Evolutionary conservation across 2,888 invertebrate genomes (phyloP).

Genomic region (Eupithecia centaureata): DNA sequence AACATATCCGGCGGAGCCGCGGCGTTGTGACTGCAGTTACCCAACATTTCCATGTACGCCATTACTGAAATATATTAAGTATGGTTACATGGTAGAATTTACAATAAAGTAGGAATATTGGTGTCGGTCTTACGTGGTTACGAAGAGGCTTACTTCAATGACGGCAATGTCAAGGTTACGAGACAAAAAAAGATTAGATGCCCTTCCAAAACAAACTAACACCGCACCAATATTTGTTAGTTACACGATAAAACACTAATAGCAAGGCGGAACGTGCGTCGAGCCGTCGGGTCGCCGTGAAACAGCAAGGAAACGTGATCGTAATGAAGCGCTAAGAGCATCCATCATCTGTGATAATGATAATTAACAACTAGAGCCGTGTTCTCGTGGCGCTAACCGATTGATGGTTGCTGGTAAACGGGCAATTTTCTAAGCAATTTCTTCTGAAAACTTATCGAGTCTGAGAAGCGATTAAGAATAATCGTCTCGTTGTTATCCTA

Average conservation of each 20-base stretch:
- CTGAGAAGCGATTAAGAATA: slow-evolving; percentile 7
- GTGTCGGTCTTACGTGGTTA: slow-evolving; percentile 11
- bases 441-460: slow-evolving; percentile 3
- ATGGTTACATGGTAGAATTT: not conserved
- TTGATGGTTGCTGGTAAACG: slow-evolving; percentile 25
- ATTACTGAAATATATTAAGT: slow-evolving; percentile 86
- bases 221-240: slow-evolving; percentile 50
- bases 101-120: not conserved
- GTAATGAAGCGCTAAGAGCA: slow-evolving; percentile 72
- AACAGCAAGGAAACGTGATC: slow-evolving; percentile 64
- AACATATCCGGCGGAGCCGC: slow-evolving; percentile 90
- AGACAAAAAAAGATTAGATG: slow-evolving; percentile 7
- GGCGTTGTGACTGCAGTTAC: slow-evolving; percentile 92
- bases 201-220: slow-evolving; percentile 26
- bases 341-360: slow-evolving; percentile 62
- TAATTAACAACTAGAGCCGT: slow-evolving; percentile 63
- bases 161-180: slow-evolving; percentile 1
- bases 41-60: slow-evolving; percentile 98
- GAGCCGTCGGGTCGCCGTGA: slow-evolving; percentile 57
- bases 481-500: slow-evolving; percentile 3
- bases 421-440: slow-evolving; percentile 17
- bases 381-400: slow-evolving; percentile 59
- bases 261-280: slow-evolving; percentile 55
- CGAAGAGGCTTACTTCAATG: not conserved
- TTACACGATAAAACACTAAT: slow-evolving; percentile 50